These are phyloP conservation scores for Isaurus tuberculatus DNA, from an alignment of 92 coral and sea anemone species.

Conservation along the genomic window DNA sequence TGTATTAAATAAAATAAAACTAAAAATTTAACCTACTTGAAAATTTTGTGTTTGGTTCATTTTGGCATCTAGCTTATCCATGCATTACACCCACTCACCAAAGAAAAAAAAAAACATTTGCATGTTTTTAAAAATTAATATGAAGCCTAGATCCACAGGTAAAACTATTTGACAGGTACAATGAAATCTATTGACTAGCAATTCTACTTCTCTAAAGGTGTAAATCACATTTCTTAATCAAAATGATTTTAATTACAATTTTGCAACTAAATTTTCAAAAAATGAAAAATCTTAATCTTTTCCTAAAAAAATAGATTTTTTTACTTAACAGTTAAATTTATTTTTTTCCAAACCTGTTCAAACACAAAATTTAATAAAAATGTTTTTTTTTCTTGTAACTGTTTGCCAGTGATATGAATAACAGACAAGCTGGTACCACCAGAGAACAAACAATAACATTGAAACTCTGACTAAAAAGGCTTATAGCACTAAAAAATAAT, in stretches of 20 bases:
- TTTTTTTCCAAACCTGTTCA: neutral
- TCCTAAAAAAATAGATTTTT: neutral
- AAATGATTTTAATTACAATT: neutral
- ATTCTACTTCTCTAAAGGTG: neutral
- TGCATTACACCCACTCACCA: slow-evolving; percentile 38
- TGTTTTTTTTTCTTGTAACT: slow-evolving; percentile 38
- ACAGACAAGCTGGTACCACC: slow-evolving; percentile 34
- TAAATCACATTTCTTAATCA: neutral
- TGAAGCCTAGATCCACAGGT: slow-evolving; percentile 36
- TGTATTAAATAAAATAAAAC: neutral
- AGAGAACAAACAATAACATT: slow-evolving; percentile 28
- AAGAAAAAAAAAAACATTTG: slow-evolving; percentile 46
- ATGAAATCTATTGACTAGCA: slow-evolving; percentile 17
- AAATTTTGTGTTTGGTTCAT: slow-evolving; percentile 22
- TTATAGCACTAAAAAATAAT: neutral
- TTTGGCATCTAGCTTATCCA: slow-evolving; percentile 10
- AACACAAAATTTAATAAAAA: slow-evolving; percentile 13
- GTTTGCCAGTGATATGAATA: slow-evolving; percentile 24
- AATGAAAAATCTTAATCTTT: neutral
- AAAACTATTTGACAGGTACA: slow-evolving; percentile 37
- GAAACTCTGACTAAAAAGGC: neutral
- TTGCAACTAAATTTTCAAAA: neutral
- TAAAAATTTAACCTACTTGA: slow-evolving; percentile 27
- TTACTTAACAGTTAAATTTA: neutral
- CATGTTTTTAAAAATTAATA: slow-evolving; percentile 47